Percentiles rank a stretch among this genome's conserved stretches.
phyloP scores from a whole-genome alignment of 2,113 vertebrate genomes.

The Corydoras maculifer region DNA sequence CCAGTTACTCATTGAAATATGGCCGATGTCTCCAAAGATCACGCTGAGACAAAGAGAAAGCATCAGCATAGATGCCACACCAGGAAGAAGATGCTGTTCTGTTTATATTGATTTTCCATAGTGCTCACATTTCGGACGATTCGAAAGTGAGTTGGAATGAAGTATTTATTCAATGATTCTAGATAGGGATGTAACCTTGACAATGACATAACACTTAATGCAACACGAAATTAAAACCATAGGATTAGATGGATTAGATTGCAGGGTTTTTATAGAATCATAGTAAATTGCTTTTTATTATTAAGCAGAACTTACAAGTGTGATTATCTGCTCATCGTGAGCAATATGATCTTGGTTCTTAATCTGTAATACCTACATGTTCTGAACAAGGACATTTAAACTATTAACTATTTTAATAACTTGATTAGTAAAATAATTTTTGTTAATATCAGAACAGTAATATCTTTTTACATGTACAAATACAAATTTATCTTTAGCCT shows the following conservation, averaged over 20 bases:
- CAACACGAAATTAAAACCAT: slow-evolving; percentile 42
- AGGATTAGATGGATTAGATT: slow-evolving; percentile 1
- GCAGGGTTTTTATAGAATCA: background rate
- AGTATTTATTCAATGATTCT: slow-evolving; percentile 57
- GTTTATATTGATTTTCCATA: slow-evolving; percentile 64
- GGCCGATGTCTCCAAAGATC: slow-evolving; percentile 55
- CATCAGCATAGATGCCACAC: slow-evolving; percentile 53
- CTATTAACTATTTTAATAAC: too few species aligned
- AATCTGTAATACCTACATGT: too few species aligned
- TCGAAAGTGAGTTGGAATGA: slow-evolving; percentile 35
- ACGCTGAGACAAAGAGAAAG: slow-evolving; percentile 50
- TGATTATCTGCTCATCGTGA: background rate
- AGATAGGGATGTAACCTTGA: slow-evolving; percentile 50
- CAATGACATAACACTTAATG: slow-evolving; percentile 52
- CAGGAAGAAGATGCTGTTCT: slow-evolving; percentile 46
- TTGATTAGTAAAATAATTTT: too few species aligned
- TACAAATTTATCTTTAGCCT: too few species aligned
- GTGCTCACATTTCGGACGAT: slow-evolving; percentile 57
- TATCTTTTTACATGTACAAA: too few species aligned
- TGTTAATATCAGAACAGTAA: too few species aligned
- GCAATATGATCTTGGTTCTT: too few species aligned
- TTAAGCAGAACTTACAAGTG: background rate
- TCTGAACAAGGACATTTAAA: too few species aligned
- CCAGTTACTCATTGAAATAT: slow-evolving; percentile 54
- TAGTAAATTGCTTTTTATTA: background rate